Conservation (phyloP, 2,797 vertebrate species). For the Catamblyrhynchus diadema region DNA sequence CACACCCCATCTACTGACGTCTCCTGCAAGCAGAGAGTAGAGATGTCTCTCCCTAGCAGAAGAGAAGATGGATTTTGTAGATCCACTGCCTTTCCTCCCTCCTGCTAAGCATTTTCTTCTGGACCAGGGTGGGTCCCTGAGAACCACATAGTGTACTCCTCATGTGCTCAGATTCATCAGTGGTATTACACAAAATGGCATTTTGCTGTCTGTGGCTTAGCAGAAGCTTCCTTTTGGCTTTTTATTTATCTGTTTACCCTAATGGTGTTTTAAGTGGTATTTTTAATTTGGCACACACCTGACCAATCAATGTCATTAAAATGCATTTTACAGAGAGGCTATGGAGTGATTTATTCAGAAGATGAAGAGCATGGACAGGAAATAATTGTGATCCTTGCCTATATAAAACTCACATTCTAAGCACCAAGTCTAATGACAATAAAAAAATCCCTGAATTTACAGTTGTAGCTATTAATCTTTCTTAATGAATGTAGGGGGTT, state of each 20-base stretch:
- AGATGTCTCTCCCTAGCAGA: background rate
- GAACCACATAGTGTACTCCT: background rate
- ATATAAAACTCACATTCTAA: background rate
- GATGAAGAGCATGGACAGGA: background rate
- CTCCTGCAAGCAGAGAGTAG: no score
- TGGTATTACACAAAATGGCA: background rate
- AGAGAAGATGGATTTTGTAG: background rate
- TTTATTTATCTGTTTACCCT: background rate
- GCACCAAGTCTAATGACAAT: background rate
- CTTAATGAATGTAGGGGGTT: constrained; percentile 60
- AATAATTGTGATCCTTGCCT: background rate
- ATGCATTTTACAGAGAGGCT: background rate
- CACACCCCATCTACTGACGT: rapidly evolving
- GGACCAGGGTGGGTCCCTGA: background rate
- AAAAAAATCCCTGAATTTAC: constrained; percentile 19
- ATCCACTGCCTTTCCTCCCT: background rate
- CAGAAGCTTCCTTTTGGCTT: background rate
- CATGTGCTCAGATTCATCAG: background rate
- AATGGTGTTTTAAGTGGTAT: background rate
- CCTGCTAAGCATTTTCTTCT: background rate
- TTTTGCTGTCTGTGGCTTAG: background rate
- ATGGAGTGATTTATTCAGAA: background rate
- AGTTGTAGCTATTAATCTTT: constrained; percentile 46
- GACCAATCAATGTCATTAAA: background rate
- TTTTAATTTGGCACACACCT: background rate